phyloP scores from a whole-genome alignment of 2,888 invertebrate species.

The Lamproptera curius region DNA sequence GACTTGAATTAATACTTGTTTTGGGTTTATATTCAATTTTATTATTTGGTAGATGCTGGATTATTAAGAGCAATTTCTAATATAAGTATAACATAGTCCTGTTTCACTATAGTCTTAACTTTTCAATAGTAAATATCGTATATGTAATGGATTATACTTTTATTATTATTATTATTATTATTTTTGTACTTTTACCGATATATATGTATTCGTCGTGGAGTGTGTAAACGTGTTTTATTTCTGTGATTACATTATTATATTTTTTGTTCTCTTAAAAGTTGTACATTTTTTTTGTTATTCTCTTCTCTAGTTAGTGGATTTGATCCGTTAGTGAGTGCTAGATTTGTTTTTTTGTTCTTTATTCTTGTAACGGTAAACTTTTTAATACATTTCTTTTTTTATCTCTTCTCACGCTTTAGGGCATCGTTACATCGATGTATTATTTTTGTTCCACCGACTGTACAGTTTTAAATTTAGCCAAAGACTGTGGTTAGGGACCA shows the following conservation, averaged over 20 bases:
- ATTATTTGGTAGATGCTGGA: not conserved
- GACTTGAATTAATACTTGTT: too few relatives aligned
- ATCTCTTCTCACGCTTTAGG: constrained; percentile 30
- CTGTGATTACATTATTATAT: constrained; percentile 72
- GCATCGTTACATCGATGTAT: constrained; percentile 17
- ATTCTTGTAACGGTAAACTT: constrained; percentile 26
- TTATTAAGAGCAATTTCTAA: not conserved
- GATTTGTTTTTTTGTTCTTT: constrained; percentile 42
- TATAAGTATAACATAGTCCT: not conserved
- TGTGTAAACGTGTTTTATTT: constrained; percentile 57
- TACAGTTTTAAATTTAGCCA: constrained; percentile 27
- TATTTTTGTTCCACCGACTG: constrained; percentile 19
- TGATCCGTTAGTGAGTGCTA: constrained; percentile 63
- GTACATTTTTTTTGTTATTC: constrained; percentile 46
- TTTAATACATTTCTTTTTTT: constrained; percentile 28
- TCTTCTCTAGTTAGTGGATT: constrained; percentile 54
- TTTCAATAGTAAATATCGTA: constrained; percentile 22
- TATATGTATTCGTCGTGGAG: constrained; percentile 43
- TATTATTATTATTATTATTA: too few relatives aligned
- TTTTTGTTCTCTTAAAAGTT: constrained; percentile 47
- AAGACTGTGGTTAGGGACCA: constrained; percentile 23
- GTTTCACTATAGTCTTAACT: constrained; percentile 48
- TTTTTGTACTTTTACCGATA: constrained; percentile 51
- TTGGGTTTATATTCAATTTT: not conserved
- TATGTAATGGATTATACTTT: not conserved